Evolutionary conservation across 2,113 vertebrate genomes (phyloP).

Genomic region (Notothenia rossii): DNA sequence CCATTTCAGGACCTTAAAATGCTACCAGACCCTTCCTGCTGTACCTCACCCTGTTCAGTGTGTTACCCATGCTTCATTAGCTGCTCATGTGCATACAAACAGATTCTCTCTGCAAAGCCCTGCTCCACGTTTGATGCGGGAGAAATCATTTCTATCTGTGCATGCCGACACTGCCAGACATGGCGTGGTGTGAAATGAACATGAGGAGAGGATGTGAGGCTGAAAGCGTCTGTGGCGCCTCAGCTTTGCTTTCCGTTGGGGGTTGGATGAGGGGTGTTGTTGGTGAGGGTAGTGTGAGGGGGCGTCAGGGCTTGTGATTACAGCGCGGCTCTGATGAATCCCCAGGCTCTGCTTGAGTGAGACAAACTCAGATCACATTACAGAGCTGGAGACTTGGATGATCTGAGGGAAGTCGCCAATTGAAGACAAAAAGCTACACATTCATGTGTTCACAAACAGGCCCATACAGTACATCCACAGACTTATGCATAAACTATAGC

Average conservation of each 20-base stretch:
- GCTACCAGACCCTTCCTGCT: no score
- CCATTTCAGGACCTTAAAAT: no score
- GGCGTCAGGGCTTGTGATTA: slow-evolving; percentile 29
- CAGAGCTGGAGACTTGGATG: slow-evolving; percentile 32
- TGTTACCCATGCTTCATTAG: slow-evolving; percentile 58
- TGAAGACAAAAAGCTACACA: neutral
- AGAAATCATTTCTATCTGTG: slow-evolving; percentile 17
- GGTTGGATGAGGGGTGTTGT: slow-evolving; percentile 1
- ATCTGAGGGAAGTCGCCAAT: neutral
- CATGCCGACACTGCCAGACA: slow-evolving; percentile 31
- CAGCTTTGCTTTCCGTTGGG: neutral
- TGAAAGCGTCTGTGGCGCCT: slow-evolving; percentile 35
- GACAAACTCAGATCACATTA: slow-evolving; percentile 61
- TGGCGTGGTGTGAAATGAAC: slow-evolving; percentile 55
- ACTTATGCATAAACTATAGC: neutral
- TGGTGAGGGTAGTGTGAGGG: neutral
- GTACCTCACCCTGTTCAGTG: slow-evolving; percentile 20
- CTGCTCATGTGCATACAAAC: slow-evolving; percentile 47
- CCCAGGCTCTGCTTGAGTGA: slow-evolving; percentile 42
- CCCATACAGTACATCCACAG: neutral
- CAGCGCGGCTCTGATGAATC: slow-evolving; percentile 19
- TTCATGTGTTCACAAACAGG: neutral
- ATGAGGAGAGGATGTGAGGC: slow-evolving; percentile 24
- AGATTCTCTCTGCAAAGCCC: slow-evolving; percentile 29
- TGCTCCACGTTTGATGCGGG: slow-evolving; percentile 7